phyloP scores from a whole-genome alignment of 2,797 vertebrate species.

The Melanogrammus aeglefinus region DNA sequence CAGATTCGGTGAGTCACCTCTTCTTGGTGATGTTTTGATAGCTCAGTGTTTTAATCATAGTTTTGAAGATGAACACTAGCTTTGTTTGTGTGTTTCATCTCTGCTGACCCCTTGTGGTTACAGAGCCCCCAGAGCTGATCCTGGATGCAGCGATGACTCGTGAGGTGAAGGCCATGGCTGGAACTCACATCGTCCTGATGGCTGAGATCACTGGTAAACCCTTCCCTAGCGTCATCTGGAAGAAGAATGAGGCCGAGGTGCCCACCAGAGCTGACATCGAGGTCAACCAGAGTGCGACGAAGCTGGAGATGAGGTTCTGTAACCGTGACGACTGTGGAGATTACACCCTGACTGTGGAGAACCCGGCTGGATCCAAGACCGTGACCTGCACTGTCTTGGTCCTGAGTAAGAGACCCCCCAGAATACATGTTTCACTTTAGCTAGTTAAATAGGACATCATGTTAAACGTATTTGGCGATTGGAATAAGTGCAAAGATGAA shows the following conservation, averaged over 20 bases:
- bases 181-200: slow-evolving; percentile 88
- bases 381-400: slow-evolving; percentile 92
- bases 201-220: slow-evolving; percentile 91
- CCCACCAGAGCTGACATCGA: slow-evolving; percentile 92
- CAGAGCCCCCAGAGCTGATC: slow-evolving; percentile 93
- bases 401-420: slow-evolving; percentile 73
- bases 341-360: slow-evolving; percentile 93
- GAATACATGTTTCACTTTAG: neutral
- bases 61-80: neutral
- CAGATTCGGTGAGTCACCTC: slow-evolving; percentile 83
- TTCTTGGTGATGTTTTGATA: neutral
- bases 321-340: slow-evolving; percentile 88
- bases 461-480: neutral
- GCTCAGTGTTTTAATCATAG: neutral
- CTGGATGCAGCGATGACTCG: slow-evolving; percentile 94
- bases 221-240: slow-evolving; percentile 93
- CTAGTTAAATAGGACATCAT: neutral
- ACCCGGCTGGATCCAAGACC: slow-evolving; percentile 90
- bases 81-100: neutral
- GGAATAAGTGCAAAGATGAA: neutral
- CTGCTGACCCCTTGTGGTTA: neutral
- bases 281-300: slow-evolving; percentile 82
- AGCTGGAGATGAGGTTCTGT: slow-evolving; percentile 93
- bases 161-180: slow-evolving; percentile 87
- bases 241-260: slow-evolving; percentile 89